Percentiles rank a stretch among this genome's conserved stretches.
Conservation (phyloP, 1,140 invertebrate species). For the Steinernema feltiae region DNA sequence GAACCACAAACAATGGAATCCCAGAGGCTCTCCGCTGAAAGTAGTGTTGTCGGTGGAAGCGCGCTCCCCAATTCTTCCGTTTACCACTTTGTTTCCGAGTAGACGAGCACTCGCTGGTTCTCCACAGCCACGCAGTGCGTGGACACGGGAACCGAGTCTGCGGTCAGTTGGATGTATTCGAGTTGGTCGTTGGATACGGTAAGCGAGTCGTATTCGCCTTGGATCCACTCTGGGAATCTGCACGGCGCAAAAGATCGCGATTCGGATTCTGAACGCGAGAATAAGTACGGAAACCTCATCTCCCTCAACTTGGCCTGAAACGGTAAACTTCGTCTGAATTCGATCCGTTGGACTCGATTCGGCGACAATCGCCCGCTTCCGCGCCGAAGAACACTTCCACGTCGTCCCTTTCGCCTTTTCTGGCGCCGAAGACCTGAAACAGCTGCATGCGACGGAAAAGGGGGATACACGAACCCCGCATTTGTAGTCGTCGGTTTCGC, state of each 20-base stretch:
- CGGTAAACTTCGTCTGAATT: constrained; percentile 15
- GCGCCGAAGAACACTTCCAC: background rate
- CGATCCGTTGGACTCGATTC: background rate
- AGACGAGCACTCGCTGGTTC: constrained; percentile 25
- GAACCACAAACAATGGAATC: constrained; percentile 42
- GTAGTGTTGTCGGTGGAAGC: background rate
- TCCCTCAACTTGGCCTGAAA: constrained; percentile 12
- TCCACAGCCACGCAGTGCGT: constrained; percentile 28
- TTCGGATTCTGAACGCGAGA: background rate
- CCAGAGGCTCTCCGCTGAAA: constrained; percentile 36
- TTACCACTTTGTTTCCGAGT: constrained; percentile 25
- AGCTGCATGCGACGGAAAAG: too few relatives aligned
- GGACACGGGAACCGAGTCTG: constrained; percentile 24
- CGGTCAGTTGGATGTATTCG: constrained; percentile 23
- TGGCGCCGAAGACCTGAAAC: too few relatives aligned
- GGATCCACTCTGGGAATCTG: constrained; percentile 32
- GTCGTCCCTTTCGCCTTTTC: background rate
- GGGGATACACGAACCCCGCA: constrained; percentile 2
- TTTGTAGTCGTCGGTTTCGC: constrained; percentile 29
- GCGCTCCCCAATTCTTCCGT: background rate
- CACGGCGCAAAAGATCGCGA: constrained; percentile 16
- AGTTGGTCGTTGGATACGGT: constrained; percentile 15
- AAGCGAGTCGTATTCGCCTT: constrained; percentile 30
- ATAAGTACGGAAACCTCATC: background rate
- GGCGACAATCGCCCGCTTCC: background rate